Conservation (phyloP, 2,113 vertebrate genomes). For the Deroptyus accipitrinus region DNA sequence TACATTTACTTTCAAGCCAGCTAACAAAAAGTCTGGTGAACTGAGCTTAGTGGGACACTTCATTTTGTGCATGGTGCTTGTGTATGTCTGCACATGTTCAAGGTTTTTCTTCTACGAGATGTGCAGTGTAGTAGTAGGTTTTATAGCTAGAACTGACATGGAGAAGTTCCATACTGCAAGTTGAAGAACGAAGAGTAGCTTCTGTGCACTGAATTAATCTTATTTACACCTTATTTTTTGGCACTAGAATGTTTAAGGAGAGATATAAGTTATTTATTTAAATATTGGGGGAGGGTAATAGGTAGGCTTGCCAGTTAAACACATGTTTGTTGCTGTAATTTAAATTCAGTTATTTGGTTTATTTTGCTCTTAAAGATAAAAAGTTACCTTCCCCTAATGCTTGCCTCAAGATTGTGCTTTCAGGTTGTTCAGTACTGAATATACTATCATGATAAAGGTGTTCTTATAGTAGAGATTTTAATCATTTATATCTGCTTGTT, state of each 20-base stretch:
- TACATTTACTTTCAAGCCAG: slow-evolving; percentile 75
- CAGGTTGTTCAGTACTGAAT: neutral
- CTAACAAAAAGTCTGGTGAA: slow-evolving; percentile 75
- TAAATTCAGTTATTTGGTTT: neutral
- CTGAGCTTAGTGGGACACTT: slow-evolving; percentile 56
- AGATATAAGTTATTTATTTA: neutral
- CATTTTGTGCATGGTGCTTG: slow-evolving; percentile 36
- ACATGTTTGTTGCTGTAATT: neutral
- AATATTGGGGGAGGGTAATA: neutral
- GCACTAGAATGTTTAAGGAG: neutral
- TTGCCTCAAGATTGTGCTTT: neutral
- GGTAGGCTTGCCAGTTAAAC: neutral
- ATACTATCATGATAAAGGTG: neutral
- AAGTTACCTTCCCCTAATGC: neutral
- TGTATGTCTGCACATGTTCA: neutral
- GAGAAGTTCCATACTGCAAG: neutral
- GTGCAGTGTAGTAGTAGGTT: neutral
- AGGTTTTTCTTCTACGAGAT: neutral
- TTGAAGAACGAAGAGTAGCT: neutral
- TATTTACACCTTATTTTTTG: neutral
- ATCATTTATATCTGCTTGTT: neutral
- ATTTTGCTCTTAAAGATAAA: neutral
- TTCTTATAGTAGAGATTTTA: slow-evolving; percentile 9
- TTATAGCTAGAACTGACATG: neutral
- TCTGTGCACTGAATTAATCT: neutral